phyloP scores from a whole-genome alignment of 2,888 invertebrate species.

The Habroteleia sp. region DNA sequence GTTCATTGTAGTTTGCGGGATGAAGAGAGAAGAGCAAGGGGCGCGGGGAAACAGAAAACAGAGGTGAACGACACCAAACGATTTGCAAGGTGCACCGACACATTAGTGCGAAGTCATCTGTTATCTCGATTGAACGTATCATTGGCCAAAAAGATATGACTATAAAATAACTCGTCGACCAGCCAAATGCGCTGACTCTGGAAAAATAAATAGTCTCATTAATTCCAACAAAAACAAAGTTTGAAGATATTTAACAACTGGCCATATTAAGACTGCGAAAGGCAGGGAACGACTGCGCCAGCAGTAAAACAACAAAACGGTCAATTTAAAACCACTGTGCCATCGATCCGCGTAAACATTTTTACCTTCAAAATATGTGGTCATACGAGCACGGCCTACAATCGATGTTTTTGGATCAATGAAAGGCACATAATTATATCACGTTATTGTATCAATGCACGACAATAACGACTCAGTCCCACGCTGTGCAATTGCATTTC shows the following conservation, averaged over 20 bases:
- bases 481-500: conserved; percentile 27
- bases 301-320: no score
- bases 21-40: conserved; percentile 8
- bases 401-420: conserved; percentile 53
- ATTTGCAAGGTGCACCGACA: conserved; percentile 36
- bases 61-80: conserved; percentile 32
- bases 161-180: conserved; percentile 19
- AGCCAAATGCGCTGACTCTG: no score
- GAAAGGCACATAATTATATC: conserved; percentile 38
- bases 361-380: background rate
- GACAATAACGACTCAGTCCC: conserved; percentile 35
- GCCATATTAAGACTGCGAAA: no score
- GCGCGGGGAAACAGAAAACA: background rate
- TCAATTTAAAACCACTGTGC: no score
- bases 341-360: no score
- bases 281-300: no score
- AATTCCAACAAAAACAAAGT: no score
- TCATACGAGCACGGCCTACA: no score
- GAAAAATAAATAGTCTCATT: no score
- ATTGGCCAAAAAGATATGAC: conserved; percentile 19
- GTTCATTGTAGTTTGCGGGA: conserved; percentile 25
- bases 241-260: no score
- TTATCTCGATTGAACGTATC: conserved; percentile 23
- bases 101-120: conserved; percentile 40
- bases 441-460: conserved; percentile 39